These are phyloP conservation scores for Aphrophora alni DNA, from an alignment of 2,888 invertebrate genomes.

Conservation along the genomic window DNA sequence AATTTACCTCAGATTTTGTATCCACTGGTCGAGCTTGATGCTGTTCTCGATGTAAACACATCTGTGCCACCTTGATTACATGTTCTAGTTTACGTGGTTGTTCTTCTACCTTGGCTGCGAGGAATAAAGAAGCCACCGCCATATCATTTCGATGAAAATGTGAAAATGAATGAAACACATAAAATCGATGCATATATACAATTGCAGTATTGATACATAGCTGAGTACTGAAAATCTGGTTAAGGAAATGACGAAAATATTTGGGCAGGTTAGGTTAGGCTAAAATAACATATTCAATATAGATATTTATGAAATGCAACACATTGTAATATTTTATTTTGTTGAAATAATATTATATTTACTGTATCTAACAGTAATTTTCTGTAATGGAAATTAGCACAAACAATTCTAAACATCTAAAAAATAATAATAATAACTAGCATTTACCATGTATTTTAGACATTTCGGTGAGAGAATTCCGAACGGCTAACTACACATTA, in stretches of 20 bases:
- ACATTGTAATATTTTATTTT: no score
- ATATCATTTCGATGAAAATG: conserved; percentile 94
- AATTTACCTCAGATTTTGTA: conserved; percentile 72
- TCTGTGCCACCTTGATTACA: conserved; percentile 91
- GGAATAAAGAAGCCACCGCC: conserved; percentile 92
- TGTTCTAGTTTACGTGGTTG: conserved; percentile 97
- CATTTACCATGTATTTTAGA: no score
- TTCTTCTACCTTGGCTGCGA: conserved; percentile 98
- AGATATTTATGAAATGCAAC: no score
- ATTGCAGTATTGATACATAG: conserved; percentile 98
- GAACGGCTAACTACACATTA: no score
- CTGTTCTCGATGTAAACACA: conserved; percentile 74
- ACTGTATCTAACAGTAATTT: no score
- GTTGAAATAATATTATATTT: no score
- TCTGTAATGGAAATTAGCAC: no score
- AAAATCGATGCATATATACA: conserved; percentile 99
- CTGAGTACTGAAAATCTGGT: conserved; percentile 68
- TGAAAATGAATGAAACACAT: conserved; percentile 96
- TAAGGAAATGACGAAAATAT: neutral
- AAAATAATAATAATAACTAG: no score
- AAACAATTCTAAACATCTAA: no score
- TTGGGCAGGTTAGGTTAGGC: no score
- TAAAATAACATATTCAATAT: no score
- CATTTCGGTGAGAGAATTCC: no score
- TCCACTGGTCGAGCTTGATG: conserved; percentile 67